phyloP scores from a whole-genome alignment of 2,797 vertebrate species.

The Pantherophis alleghaniensis region DNA sequence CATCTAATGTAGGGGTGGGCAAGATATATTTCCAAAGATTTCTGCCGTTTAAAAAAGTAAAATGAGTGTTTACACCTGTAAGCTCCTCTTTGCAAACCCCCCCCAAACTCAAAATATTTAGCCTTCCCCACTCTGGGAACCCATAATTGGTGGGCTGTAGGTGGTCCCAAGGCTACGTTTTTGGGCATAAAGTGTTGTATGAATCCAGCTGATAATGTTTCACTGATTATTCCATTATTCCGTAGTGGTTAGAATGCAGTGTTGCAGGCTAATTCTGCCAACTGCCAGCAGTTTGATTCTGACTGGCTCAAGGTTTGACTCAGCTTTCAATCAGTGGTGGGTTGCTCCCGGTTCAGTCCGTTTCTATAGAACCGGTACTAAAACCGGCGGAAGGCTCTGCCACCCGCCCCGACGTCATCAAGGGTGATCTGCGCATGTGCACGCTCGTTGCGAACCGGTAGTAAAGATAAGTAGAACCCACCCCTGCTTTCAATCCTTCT shows the following conservation, averaged over 20 bases:
- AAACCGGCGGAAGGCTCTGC: too few species aligned
- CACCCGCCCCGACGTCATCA: too few species aligned
- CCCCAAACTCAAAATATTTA: background rate
- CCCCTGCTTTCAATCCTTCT: background rate
- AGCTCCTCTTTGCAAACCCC: background rate
- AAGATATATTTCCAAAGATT: background rate
- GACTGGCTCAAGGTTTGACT: too few species aligned
- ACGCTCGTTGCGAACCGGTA: too few species aligned
- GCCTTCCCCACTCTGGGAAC: background rate
- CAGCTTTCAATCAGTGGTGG: too few species aligned
- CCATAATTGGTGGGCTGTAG: background rate
- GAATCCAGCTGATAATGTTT: background rate
- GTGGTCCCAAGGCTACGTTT: background rate
- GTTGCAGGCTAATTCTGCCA: background rate
- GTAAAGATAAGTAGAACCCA: too few species aligned
- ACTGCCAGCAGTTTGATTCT: background rate
- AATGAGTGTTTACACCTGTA: background rate
- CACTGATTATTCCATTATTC: background rate
- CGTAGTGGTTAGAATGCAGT: background rate
- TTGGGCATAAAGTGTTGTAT: background rate
- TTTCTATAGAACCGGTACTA: too few species aligned
- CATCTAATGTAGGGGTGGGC: background rate
- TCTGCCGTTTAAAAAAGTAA: background rate
- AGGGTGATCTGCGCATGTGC: too few species aligned
- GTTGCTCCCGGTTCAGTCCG: too few species aligned